These are phyloP conservation scores for Gila robusta DNA, from an alignment of 2,797 vertebrate genomes.

Conservation along the genomic window DNA sequence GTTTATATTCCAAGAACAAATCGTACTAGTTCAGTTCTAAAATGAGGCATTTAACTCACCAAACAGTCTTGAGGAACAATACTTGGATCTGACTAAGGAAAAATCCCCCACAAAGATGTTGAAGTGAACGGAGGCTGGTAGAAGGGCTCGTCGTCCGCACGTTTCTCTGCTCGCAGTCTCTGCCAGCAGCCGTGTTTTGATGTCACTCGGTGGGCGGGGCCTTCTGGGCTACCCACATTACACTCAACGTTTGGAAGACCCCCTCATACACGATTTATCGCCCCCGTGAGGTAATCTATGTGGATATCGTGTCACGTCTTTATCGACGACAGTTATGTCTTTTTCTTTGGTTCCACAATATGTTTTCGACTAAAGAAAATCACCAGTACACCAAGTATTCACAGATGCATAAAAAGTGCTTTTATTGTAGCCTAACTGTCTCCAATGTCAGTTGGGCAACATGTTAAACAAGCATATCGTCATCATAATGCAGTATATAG, in stretches of 20 bases:
- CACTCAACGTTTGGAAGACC: constrained; percentile 38
- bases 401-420: not conserved
- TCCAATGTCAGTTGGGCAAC: not conserved
- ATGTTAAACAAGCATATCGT: constrained; percentile 5
- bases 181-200: constrained; percentile 65
- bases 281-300: constrained; percentile 59
- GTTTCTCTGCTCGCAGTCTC: constrained; percentile 62
- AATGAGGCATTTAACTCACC: constrained; percentile 24
- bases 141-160: constrained; percentile 44
- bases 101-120: constrained; percentile 21
- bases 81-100: not conserved
- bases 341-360: not conserved
- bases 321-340: not conserved
- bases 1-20: not conserved
- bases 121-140: constrained; percentile 34
- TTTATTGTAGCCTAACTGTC: constrained; percentile 5
- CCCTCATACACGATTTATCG: constrained; percentile 47
- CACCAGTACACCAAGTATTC: not conserved
- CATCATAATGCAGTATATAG: not conserved
- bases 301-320: constrained; percentile 1
- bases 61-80: not conserved
- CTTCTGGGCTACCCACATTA: constrained; percentile 63
- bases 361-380: not conserved
- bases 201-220: constrained; percentile 76
- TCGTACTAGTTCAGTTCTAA: not conserved